Base-by-base conservation (phyloP, 2,888 invertebrate genomes). In the Drosophila subquinaria region DNA sequence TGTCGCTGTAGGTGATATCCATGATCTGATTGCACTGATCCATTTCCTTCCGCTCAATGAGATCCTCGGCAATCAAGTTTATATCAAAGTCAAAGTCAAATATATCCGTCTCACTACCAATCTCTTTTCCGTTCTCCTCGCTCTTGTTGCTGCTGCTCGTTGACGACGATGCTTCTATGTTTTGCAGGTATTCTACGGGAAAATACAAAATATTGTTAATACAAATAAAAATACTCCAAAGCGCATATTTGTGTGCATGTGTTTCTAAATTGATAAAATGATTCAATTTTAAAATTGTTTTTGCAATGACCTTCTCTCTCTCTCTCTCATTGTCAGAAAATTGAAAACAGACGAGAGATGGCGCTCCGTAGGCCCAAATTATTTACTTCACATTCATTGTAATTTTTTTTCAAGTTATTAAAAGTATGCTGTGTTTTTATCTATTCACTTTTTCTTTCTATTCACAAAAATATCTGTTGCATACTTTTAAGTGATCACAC, bases 41-140 rank as follows among this genome's bases (percentile, higher is more conserved):
- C 82, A 79, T 76, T 60, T 79, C 69, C 69, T 88, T 83, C 60
- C 60, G 69, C 59, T 76, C 81, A 69, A 78, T 76, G 62, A 53
- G 67, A 77, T 83, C 79, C 76, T 81, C 85, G 77, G 83, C 85
- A 88, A 91, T 84, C 90, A 91, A 75, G 79, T 86, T 89, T 81
- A 91, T 90, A 82, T 91, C 91, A 85, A 91, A 91, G 63, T 90
- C 90, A 84, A 90, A 90, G 81, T 89, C 82, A 74, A 84, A 83
- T 82, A 73, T 83, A 80, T 76, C 88, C 81, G 78, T 81, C 75
- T 81, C 78, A 65, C 74, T 86, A 73, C 68, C 79, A 76, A 72
- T 77, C 73, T 78, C 80, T 76, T 78, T 77, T 77, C 79, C 82
- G 82, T 81, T 85, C 78, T 79, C 79, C 69, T 74, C 80, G 68